Evolutionary conservation across 1,140 invertebrate genomes (phyloP).

Genomic region (Saccostrea echinata): DNA sequence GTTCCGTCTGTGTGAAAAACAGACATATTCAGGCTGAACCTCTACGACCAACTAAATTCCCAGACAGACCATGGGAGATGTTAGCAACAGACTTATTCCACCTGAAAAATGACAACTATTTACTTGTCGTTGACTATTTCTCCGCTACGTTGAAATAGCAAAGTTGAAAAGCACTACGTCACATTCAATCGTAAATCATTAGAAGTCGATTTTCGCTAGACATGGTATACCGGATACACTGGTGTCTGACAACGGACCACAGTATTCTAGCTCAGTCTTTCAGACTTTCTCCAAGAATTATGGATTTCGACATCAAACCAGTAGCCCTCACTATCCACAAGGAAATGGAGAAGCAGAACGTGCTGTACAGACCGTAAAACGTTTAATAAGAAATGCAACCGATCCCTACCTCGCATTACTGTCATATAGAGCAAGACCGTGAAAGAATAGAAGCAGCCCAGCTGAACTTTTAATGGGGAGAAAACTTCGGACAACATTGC

Average conservation of each 20-base stretch:
- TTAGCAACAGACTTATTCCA: constrained; percentile 44
- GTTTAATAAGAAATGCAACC: background rate
- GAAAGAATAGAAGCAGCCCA: background rate
- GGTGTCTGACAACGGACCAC: too few relatives aligned
- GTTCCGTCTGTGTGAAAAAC: constrained; percentile 28
- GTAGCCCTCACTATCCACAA: constrained; percentile 33
- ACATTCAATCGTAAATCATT: too few relatives aligned
- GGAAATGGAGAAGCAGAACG: constrained; percentile 19
- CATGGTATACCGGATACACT: too few relatives aligned
- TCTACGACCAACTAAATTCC: constrained; percentile 27
- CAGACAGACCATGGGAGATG: constrained; percentile 44
- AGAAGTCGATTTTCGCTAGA: too few relatives aligned
- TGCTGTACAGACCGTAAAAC: background rate
- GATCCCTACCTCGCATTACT: background rate
- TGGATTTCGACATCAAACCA: too few relatives aligned
- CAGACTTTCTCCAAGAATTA: too few relatives aligned
- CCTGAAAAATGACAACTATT: constrained; percentile 35
- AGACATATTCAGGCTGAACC: constrained; percentile 26
- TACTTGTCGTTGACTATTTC: constrained; percentile 46
- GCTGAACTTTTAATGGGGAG: background rate
- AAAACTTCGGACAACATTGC: too few relatives aligned
- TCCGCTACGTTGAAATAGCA: constrained; percentile 2
- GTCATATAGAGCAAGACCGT: background rate
- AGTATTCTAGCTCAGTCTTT: too few relatives aligned
- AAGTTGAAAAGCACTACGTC: constrained; percentile 38